These are phyloP conservation scores for Atlantisia rogersi DNA, from an alignment of 2,113 vertebrate species.

Conservation along the genomic window DNA sequence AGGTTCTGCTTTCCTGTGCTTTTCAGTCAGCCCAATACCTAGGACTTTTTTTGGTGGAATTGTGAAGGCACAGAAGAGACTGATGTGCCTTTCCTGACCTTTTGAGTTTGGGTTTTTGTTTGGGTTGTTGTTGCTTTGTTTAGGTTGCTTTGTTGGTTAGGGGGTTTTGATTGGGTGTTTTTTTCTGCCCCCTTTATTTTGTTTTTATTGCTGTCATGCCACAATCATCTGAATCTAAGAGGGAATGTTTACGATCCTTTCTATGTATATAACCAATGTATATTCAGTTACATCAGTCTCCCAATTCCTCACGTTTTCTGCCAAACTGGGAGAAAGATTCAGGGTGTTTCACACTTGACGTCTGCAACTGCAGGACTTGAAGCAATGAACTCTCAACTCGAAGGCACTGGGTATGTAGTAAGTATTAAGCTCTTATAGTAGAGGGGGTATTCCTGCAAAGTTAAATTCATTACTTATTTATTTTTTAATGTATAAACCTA, in stretches of 20 bases:
- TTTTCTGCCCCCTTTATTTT: not conserved
- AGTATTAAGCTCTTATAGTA: rapidly evolving
- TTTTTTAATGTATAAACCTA: not conserved
- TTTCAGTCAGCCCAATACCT: not conserved
- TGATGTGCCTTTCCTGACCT: not conserved
- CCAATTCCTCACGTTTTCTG: not conserved
- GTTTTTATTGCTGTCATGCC: not conserved
- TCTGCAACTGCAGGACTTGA: not conserved
- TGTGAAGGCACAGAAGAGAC: not conserved
- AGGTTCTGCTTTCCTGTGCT: not conserved
- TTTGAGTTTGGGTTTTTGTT: not conserved
- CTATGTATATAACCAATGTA: not conserved
- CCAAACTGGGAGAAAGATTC: not conserved
- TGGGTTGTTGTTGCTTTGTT: too few relatives aligned
- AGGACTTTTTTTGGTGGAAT: not conserved
- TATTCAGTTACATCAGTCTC: not conserved
- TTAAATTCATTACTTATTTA: not conserved
- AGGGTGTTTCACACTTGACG: not conserved
- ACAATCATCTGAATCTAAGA: not conserved
- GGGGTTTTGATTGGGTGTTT: not conserved
- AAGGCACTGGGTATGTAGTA: not conserved
- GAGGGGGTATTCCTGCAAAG: not conserved
- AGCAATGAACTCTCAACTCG: not conserved
- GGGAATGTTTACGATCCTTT: not conserved
- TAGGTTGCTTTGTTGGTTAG: too few relatives aligned